These are phyloP conservation scores for Hydrolagus affinis DNA, from an alignment of 2,113 vertebrate species.

Conservation along the genomic window DNA sequence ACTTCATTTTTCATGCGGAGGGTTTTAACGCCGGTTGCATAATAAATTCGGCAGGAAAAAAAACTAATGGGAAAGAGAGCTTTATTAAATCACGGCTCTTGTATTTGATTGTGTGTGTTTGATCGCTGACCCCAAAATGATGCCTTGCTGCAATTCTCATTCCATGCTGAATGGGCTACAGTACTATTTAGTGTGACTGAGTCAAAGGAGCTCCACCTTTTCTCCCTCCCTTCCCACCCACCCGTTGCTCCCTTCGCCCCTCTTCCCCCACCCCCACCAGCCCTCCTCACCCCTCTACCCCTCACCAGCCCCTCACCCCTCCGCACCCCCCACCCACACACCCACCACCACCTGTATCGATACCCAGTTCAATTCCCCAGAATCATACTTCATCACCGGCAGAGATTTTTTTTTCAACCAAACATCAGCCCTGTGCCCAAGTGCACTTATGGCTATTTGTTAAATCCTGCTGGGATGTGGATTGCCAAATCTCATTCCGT, in stretches of 20 bases:
- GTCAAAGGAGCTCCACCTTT: background rate
- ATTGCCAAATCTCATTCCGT: slow-evolving; percentile 57
- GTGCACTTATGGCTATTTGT: slow-evolving; percentile 66
- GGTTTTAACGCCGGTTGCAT: background rate
- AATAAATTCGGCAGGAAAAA: background rate
- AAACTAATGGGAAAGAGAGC: background rate
- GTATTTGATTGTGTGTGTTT: background rate
- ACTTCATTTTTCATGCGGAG: slow-evolving; percentile 12
- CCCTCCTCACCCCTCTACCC: no score
- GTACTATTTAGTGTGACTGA: background rate
- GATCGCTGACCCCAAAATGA: background rate
- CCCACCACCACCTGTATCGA: no score
- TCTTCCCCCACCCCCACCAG: no score
- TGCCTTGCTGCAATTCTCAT: background rate
- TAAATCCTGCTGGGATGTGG: slow-evolving; percentile 50
- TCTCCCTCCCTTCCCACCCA: no score
- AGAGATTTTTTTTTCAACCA: slow-evolving; percentile 64
- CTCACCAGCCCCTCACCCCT: no score
- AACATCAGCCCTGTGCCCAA: slow-evolving; percentile 58
- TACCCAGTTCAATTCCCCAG: slow-evolving; percentile 50
- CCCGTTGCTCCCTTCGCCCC: no score
- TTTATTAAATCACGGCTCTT: slow-evolving; percentile 7
- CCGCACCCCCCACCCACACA: no score
- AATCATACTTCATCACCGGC: slow-evolving; percentile 41
- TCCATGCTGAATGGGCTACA: background rate